Evolutionary conservation across 2,888 invertebrate species (phyloP), one percentile per base, ranked within the genome.

Genomic region (Caenorhabditis angaria): DNA sequence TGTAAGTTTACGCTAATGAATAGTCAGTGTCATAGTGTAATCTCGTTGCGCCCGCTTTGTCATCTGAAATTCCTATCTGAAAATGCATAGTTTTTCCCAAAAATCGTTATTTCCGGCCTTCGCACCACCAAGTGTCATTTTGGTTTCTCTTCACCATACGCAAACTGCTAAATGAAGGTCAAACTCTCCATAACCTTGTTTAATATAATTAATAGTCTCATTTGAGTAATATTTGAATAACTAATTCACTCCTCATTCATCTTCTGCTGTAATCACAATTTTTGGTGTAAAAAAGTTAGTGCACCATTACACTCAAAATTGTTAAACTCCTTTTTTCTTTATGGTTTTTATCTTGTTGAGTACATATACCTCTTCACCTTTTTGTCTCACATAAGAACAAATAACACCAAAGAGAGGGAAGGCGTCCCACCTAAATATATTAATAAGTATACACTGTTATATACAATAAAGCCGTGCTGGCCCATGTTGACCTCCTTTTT

Each of bases 401-500:
- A 41, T 14, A 12, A 14, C 18, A 18, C 10, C 41, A 41, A n/a
- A n/a, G n/a, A n/a, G n/a, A n/a, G n/a, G n/a, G n/a, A n/a, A n/a
- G n/a, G n/a, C n/a, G n/a, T n/a, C 10, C 41, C 41, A 41, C 3
- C 14, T 18, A 41, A 3, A 12, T 41, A 12, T 41, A 41, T 14
- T 41, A 12, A 41, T 2, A 41, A 41, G 18, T 41, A 18, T 41
- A 41, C 41, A 41, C 41, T 14, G 41, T 41, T 41, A 41, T 12
- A 41, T 41, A 41, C 18, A 41, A 41, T 41, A 41, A 41, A 41
- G 41, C 41, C 41, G 41, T 55, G 56, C 25, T 25, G 25, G 20
- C 56, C 56, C 25, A 28, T 29, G 56, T 55, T 32, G 28, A 28
- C 28, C 32, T 32, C 56, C 28, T 29, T 55, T n/a, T 55, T 55